Evolutionary conservation across 2,797 vertebrate species (phyloP), one percentile per base, ranked within the genome.

Genomic region (Acestrorhynchus altus): DNA sequence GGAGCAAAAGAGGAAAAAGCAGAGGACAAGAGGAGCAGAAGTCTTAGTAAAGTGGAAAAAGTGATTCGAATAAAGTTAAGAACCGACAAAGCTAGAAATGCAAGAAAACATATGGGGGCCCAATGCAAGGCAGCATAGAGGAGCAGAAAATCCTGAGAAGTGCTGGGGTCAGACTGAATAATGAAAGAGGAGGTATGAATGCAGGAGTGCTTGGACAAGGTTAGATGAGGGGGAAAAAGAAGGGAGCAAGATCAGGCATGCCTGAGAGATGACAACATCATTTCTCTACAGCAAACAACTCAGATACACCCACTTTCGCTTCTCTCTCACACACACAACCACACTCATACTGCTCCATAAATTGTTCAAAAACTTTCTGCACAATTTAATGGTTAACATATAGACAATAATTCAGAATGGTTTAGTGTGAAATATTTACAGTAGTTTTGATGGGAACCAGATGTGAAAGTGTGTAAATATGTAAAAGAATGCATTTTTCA

Each of bases 181-280:
- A 61, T 52, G 64, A 72, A 22, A 65, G 51, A 60, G 26, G 46
- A 24, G 54, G 56, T 39, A 39, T 28, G 16, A 20, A 59, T 20
- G 31, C 40, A 10, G 39, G 28, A 44, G 44, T 73, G 24, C 39
- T 24, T 16, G 69, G 18, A 28, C 28, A 76, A 72, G 46, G 47
- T 59, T 46, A 24, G 42, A 66, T 13, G 72, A 15, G 67, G 26
- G 67, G 26, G 51, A 0, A 57, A 44, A 80, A 51, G 57, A 72
- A 64, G 52, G 65, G 49, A 60, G 72, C 64, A 11, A 46, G 20
- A 65, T 40, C 68, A 72, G 56, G 65, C 81, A 83, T 83, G 80
- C 80, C 80, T 65, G 52, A 70, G 80, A 82, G 80, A 83, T 85
- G 80, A 85, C 64, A 56, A 20, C 51, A 70, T 61, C 61, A 66